Percentiles rank a stretch among this genome's conserved stretches.
phyloP scores from a whole-genome alignment of 2,797 vertebrate genomes.

The Naso thynnoides region DNA sequence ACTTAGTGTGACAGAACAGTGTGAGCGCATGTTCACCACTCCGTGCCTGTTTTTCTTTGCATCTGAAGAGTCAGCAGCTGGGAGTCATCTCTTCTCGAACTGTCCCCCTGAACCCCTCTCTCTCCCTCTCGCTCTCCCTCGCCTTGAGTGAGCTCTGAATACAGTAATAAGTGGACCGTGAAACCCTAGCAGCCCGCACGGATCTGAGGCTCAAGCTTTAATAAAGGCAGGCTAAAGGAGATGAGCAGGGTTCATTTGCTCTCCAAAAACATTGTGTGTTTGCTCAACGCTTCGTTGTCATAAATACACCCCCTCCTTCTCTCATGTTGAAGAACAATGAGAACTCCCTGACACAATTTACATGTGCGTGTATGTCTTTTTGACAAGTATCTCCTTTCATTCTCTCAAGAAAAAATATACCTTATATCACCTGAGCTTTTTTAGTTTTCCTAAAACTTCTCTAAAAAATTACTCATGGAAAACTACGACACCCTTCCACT shows the following conservation, averaged over 20 bases:
- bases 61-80: slow-evolving; percentile 74
- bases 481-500: not conserved
- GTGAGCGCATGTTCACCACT: slow-evolving; percentile 26
- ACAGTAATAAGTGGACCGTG: slow-evolving; percentile 69
- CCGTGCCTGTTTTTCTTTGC: slow-evolving; percentile 65
- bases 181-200: slow-evolving; percentile 64
- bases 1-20: slow-evolving; percentile 57
- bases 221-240: slow-evolving; percentile 76
- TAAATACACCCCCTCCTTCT: slow-evolving; percentile 53
- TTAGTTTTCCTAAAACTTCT: not conserved
- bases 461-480: slow-evolving; percentile 4
- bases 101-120: slow-evolving; percentile 47
- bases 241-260: slow-evolving; percentile 73
- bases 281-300: slow-evolving; percentile 59
- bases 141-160: slow-evolving; percentile 42
- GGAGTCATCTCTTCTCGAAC: slow-evolving; percentile 71
- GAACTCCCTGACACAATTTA: slow-evolving; percentile 34
- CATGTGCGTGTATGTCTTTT: slow-evolving; percentile 2
- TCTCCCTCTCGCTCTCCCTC: slow-evolving; percentile 4
- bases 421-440: not conserved
- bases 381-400: slow-evolving; percentile 15
- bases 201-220: slow-evolving; percentile 75
- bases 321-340: slow-evolving; percentile 37
- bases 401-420: slow-evolving; percentile 14
- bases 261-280: slow-evolving; percentile 72